A percentile compares a stretch with the other conserved stretches of the same genome.
Conservation (phyloP, 2,113 vertebrate species). For the Phaetusa simplex region DNA sequence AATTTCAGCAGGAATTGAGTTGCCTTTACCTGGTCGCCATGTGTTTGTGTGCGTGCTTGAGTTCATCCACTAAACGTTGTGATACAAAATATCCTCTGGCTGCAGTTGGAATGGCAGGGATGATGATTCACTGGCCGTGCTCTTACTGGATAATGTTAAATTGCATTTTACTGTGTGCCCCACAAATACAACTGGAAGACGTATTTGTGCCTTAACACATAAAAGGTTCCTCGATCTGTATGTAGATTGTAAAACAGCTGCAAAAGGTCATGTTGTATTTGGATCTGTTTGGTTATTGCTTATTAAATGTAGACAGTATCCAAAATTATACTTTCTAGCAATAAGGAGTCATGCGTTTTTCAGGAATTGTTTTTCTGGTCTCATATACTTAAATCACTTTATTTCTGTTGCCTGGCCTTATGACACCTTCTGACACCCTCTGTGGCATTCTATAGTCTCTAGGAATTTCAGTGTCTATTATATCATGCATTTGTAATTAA, state of each 20-base stretch:
- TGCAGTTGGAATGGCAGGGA: background rate
- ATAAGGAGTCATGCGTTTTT: background rate
- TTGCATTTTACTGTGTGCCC: background rate
- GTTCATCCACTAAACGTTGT: accelerated
- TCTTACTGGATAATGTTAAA: background rate
- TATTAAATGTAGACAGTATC: background rate
- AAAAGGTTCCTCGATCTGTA: background rate
- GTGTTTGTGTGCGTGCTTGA: background rate
- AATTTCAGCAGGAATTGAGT: background rate
- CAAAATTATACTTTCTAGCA: background rate
- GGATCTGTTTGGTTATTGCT: background rate
- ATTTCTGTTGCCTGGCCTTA: background rate
- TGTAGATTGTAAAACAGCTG: background rate
- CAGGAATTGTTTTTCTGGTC: background rate
- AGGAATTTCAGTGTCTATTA: background rate
- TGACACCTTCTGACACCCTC: background rate
- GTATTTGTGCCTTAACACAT: background rate
- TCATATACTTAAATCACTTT: background rate
- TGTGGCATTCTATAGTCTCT: background rate
- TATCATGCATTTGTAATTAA: background rate
- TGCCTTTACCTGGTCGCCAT: background rate
- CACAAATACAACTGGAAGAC: background rate
- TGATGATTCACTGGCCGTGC: background rate
- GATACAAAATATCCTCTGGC: background rate
- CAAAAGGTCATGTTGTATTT: background rate